These are phyloP conservation scores for Leucophenga montana DNA, from an alignment of 2,888 invertebrate genomes.

Conservation along the genomic window DNA sequence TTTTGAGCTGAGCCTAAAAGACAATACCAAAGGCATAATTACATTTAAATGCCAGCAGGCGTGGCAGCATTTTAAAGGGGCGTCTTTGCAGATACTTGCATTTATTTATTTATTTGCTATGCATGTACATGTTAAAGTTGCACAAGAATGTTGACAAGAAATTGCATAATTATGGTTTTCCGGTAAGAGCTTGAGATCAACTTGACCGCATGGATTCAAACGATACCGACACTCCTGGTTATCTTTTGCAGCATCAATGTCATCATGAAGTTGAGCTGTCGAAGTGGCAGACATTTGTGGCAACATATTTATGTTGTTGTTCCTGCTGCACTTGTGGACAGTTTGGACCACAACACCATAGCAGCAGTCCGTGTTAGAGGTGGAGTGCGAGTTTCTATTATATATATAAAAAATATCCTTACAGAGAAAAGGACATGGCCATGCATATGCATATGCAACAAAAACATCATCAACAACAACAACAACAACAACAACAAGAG, in stretches of 20 bases:
- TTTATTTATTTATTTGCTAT: not conserved
- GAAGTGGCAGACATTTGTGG: too few species aligned
- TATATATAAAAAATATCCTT: not conserved
- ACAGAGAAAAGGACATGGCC: not conserved
- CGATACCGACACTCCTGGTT: too few species aligned
- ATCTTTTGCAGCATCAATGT: not conserved
- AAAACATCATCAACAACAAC: not conserved
- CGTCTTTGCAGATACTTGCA: constrained; percentile 2
- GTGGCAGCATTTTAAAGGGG: not conserved
- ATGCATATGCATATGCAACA: constrained; percentile 45
- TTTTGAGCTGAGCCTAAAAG: too few species aligned
- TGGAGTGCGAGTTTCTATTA: constrained; percentile 22
- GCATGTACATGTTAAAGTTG: constrained; percentile 20
- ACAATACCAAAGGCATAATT: not conserved
- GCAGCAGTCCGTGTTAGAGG: not conserved
- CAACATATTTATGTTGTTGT: too few species aligned
- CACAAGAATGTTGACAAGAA: constrained; percentile 65
- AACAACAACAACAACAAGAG: constrained; percentile 14
- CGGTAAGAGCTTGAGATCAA: constrained; percentile 65
- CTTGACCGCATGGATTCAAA: constrained; percentile 57
- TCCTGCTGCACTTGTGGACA: not conserved
- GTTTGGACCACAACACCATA: constrained; percentile 1
- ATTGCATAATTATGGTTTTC: constrained; percentile 70
- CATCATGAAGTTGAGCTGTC: not conserved
- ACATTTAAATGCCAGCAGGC: not conserved